Evolutionary conservation across 2,113 vertebrate species (phyloP).

Genomic region (Pluvialis apricaria): DNA sequence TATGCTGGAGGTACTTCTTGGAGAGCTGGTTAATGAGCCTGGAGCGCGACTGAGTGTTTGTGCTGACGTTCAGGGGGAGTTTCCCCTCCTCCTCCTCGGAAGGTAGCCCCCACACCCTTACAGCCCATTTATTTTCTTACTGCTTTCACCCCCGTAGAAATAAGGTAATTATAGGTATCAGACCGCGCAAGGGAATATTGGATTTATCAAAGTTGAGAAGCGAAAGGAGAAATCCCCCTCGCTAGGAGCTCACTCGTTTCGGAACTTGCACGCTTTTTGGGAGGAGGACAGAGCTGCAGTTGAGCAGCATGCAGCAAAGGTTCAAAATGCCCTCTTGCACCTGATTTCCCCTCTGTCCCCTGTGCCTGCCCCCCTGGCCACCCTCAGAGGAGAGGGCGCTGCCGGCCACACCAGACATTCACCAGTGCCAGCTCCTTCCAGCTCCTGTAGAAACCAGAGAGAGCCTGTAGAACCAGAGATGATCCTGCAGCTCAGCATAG

Average conservation of each 20-base stretch:
- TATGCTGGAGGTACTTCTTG: neutral
- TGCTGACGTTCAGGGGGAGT: neutral
- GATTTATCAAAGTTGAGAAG: neutral
- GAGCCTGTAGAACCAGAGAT: neutral
- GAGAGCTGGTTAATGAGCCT: neutral
- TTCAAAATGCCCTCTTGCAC: neutral
- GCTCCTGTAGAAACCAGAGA: neutral
- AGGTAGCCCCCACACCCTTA: neutral
- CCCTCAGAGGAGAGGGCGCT: neutral
- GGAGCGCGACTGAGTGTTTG: neutral
- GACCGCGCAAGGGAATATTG: neutral
- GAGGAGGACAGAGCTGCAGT: neutral
- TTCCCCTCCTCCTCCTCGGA: neutral
- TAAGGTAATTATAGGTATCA: neutral
- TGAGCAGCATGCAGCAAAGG: neutral
- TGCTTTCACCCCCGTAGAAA: neutral
- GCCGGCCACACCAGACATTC: neutral
- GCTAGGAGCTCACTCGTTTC: neutral
- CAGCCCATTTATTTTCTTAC: neutral
- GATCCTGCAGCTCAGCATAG: neutral
- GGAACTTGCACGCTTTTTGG: fast-evolving
- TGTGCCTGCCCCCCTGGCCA: neutral
- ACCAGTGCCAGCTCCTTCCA: neutral
- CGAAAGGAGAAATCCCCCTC: neutral
- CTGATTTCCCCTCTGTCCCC: neutral